These are phyloP conservation scores for Portunus trituberculatus DNA, from an alignment of 1,140 invertebrate species.

Conservation along the genomic window DNA sequence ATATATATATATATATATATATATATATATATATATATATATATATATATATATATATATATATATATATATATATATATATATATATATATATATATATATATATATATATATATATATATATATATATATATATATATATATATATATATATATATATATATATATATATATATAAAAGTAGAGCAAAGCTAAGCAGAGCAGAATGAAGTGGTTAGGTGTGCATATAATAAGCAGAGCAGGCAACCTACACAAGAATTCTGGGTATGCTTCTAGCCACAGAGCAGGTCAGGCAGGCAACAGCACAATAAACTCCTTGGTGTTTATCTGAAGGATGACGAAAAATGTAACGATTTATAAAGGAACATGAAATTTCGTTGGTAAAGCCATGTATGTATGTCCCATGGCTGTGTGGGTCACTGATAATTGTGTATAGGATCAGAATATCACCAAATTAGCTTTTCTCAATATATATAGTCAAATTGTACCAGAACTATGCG, in stretches of 20 bases:
- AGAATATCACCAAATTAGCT: no score
- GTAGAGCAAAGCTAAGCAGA: background rate
- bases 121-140: constrained; percentile 16
- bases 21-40: background rate
- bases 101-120: constrained; percentile 16
- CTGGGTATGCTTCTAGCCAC: background rate
- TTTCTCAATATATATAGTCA: no score
- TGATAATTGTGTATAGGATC: no score
- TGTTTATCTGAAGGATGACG: background rate
- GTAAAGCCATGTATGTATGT: no score
- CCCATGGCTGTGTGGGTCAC: no score
- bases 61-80: background rate
- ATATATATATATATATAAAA: constrained; percentile 26
- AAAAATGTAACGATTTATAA: background rate
- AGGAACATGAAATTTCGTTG: constrained; percentile 5
- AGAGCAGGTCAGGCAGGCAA: no score
- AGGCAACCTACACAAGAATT: background rate
- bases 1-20: no score
- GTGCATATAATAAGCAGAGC: constrained; percentile 3
- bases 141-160: constrained; percentile 26
- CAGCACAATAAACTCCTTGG: background rate
- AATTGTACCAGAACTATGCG: no score
- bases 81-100: constrained; percentile 26
- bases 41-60: background rate
- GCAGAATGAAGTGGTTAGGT: background rate